Conservation (phyloP, 2,888 invertebrate genomes). For the Sipha maydis region DNA sequence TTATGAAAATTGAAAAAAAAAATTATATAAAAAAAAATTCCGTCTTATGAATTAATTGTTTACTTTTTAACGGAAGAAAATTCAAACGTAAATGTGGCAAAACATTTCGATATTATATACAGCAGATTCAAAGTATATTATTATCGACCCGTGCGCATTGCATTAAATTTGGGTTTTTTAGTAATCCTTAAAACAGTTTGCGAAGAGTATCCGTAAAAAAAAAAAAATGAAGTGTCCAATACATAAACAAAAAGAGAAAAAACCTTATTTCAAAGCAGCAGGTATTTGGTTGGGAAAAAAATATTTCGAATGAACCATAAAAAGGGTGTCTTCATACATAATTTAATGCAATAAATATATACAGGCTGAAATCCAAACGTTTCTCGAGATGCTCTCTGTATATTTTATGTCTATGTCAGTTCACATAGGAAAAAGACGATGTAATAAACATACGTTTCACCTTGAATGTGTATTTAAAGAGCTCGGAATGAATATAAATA, state of each 20-base stretch:
- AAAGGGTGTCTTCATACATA: constrained; percentile 49
- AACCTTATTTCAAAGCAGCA: neutral
- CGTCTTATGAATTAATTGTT: too few relatives aligned
- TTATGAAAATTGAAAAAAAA: too few relatives aligned
- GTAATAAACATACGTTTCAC: constrained; percentile 23
- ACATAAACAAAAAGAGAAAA: constrained; percentile 29
- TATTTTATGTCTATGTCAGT: constrained; percentile 36
- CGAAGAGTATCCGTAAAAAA: neutral
- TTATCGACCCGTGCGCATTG: neutral
- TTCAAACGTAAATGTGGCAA: too few relatives aligned
- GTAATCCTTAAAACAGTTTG: constrained; percentile 33
- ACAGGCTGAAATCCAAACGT: constrained; percentile 28
- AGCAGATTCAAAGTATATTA: neutral
- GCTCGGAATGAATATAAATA: neutral
- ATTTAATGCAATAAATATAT: constrained; percentile 42
- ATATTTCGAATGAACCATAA: constrained; percentile 34
- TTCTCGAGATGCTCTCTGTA: constrained; percentile 8
- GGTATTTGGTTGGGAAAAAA: neutral
- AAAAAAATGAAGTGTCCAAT: constrained; percentile 32
- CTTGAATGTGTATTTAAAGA: neutral
- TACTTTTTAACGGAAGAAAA: too few relatives aligned
- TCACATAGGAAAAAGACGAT: neutral
- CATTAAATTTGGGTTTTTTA: constrained; percentile 28
- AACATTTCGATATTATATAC: too few relatives aligned
- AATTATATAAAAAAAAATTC: too few relatives aligned